Conservation (phyloP, 2,888 invertebrate genomes). For the Pseudococcus viburni region DNA sequence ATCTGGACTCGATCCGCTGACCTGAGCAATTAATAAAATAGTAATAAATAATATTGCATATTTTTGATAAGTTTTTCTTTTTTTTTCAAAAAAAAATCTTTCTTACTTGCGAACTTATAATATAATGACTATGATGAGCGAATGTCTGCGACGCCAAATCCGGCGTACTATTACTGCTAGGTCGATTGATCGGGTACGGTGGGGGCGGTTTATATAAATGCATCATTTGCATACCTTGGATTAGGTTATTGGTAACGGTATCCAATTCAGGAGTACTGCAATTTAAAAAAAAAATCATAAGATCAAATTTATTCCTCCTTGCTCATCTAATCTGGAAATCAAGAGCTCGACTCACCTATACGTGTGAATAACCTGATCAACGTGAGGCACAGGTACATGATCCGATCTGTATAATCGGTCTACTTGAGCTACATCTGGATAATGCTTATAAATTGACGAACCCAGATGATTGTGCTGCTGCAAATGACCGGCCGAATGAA, state of each 20-base stretch:
- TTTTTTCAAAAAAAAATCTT: neutral
- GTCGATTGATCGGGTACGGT: slow-evolving; percentile 83
- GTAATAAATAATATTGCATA: too few relatives aligned
- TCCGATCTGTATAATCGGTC: slow-evolving; percentile 67
- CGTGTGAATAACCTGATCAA: slow-evolving; percentile 63
- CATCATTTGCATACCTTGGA: slow-evolving; percentile 75
- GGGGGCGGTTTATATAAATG: slow-evolving; percentile 88
- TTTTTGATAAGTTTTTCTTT: too few relatives aligned
- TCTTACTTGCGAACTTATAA: slow-evolving; percentile 62
- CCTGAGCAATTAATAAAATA: slow-evolving; percentile 67
- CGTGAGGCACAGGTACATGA: slow-evolving; percentile 61
- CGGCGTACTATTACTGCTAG: slow-evolving; percentile 88
- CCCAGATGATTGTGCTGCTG: slow-evolving; percentile 68
- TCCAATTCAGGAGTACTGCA: slow-evolving; percentile 70
- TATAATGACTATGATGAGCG: slow-evolving; percentile 68
- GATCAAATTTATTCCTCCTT: neutral
- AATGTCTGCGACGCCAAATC: slow-evolving; percentile 78
- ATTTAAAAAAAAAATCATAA: neutral
- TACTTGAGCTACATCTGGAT: slow-evolving; percentile 70
- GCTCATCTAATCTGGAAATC: neutral
- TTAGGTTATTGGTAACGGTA: slow-evolving; percentile 69
- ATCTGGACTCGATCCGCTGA: slow-evolving; percentile 82
- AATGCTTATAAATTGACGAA: slow-evolving; percentile 69
- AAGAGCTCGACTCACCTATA: slow-evolving; percentile 56
- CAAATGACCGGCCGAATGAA: slow-evolving; percentile 75